Percentiles rank a stretch among this genome's conserved stretches.
phyloP scores from a whole-genome alignment of 2,888 invertebrate species.

The Rhamphomyia laevipes region DNA sequence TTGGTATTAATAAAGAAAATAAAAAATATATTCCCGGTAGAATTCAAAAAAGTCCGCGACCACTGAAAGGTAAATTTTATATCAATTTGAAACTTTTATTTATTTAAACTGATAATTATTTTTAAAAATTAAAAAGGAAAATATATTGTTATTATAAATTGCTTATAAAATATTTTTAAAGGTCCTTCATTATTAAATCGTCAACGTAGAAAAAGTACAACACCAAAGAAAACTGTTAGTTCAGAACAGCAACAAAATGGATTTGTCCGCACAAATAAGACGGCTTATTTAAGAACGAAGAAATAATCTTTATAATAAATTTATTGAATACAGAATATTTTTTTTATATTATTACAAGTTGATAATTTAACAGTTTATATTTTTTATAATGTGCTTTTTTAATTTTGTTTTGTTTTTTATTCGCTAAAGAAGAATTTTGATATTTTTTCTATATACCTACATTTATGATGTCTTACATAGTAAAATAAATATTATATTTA shows the following conservation, averaged over 20 bases:
- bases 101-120: too few relatives aligned
- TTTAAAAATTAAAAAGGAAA: neutral
- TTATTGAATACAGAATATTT: too few relatives aligned
- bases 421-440: too few relatives aligned
- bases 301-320: neutral
- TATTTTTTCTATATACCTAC: too few relatives aligned
- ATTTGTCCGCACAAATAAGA: neutral
- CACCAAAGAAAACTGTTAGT: neutral
- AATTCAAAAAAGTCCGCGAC: conserved; percentile 32
- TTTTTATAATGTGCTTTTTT: too few relatives aligned
- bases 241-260: neutral
- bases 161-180: neutral
- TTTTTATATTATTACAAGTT: too few relatives aligned
- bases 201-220: neutral
- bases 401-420: too few relatives aligned
- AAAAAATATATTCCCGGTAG: conserved; percentile 28
- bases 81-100: neutral
- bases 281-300: neutral
- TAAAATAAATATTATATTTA: too few relatives aligned
- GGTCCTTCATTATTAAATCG: neutral
- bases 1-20: conserved; percentile 32
- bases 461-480: too few relatives aligned
- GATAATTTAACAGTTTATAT: too few relatives aligned
- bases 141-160: too few relatives aligned
- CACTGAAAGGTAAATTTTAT: conserved; percentile 5